Conservation (phyloP, 2,888 invertebrate genomes). For the Aphidius colemani region DNA sequence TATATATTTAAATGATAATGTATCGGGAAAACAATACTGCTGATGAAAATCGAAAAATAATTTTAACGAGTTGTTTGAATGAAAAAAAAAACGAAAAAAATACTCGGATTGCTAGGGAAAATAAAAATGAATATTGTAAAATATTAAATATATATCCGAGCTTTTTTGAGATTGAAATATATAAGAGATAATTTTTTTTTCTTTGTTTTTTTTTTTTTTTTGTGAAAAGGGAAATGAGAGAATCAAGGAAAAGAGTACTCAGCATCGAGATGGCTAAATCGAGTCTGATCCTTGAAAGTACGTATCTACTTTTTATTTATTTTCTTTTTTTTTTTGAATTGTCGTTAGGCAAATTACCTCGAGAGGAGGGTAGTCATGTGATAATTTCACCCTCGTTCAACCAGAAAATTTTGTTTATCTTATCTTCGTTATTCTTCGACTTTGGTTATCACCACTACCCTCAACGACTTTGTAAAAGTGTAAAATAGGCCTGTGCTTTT, state of each 20-base stretch:
- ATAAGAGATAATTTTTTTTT: too few species aligned
- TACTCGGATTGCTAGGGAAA: too few species aligned
- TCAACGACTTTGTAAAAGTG: conserved; percentile 15
- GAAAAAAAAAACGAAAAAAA: too few species aligned
- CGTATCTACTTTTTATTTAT: conserved; percentile 28
- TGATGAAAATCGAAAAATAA: not conserved
- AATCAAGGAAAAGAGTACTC: not conserved
- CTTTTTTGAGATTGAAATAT: too few species aligned
- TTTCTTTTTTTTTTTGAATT: conserved; percentile 33
- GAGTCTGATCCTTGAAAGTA: conserved; percentile 6
- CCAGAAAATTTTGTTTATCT: conserved; percentile 24
- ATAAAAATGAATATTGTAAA: too few species aligned
- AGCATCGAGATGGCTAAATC: not conserved
- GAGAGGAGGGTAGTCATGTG: conserved; percentile 32
- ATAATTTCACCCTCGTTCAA: conserved; percentile 3
- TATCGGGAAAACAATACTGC: too few species aligned
- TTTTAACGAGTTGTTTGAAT: not conserved
- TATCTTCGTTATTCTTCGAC: conserved; percentile 30
- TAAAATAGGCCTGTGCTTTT: not conserved
- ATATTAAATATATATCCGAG: too few species aligned
- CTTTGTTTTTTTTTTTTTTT: too few species aligned
- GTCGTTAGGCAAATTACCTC: conserved; percentile 37
- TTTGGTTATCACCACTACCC: conserved; percentile 31
- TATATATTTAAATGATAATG: not conserved
- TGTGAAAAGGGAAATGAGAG: conserved; percentile 14